Evolutionary conservation across 1,140 invertebrate genomes (phyloP).

Genomic region (Drosophila murphyi): DNA sequence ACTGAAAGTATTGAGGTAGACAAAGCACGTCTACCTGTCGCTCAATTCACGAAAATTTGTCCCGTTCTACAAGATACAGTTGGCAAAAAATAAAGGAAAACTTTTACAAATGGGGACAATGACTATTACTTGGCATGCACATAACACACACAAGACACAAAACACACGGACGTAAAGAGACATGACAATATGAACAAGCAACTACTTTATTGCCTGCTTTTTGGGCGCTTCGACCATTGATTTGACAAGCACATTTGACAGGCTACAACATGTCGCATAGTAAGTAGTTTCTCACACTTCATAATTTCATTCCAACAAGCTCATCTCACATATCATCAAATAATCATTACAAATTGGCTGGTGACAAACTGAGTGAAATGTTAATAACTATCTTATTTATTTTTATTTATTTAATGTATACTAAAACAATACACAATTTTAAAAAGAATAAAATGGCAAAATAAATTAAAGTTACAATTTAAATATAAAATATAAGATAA

Average conservation of each 20-base stretch:
- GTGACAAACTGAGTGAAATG: neutral
- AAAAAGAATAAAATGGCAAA: too few relatives aligned
- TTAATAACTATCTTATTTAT: too few relatives aligned
- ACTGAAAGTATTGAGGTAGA: conserved; percentile 46
- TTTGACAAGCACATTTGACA: conserved; percentile 47
- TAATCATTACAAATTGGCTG: conserved; percentile 10
- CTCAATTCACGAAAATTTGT: conserved; percentile 32
- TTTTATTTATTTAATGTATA: too few relatives aligned
- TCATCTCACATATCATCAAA: conserved; percentile 19
- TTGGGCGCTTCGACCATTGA: conserved; percentile 35
- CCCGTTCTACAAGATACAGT: conserved; percentile 5
- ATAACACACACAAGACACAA: conserved; percentile 22
- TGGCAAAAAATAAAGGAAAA: conserved; percentile 6
- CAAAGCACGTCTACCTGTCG: conserved; percentile 42
- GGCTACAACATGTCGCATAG: conserved; percentile 41
- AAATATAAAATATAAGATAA: too few relatives aligned
- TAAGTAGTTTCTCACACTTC: conserved; percentile 39
- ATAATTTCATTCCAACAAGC: conserved; percentile 46
- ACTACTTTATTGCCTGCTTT: conserved; percentile 31
- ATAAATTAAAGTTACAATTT: too few relatives aligned
- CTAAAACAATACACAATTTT: too few relatives aligned
- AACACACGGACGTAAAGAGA: neutral
- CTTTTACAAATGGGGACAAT: conserved; percentile 26
- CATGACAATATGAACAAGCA: conserved; percentile 39
- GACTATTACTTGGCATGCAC: conserved; percentile 48